Conservation (phyloP, 2,113 vertebrate genomes). For the Suncus etruscus region DNA sequence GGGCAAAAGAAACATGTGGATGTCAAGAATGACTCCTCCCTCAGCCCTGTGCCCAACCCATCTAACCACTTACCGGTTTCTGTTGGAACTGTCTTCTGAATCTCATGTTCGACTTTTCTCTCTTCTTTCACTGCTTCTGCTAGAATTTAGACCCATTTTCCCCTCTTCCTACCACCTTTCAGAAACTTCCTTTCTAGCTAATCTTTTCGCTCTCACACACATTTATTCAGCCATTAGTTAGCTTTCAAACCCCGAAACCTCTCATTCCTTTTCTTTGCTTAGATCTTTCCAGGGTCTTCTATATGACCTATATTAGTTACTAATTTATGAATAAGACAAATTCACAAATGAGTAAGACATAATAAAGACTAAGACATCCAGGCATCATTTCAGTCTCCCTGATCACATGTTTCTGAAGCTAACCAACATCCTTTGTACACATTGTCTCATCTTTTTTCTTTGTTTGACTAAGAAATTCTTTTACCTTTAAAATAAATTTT, state of each 20-base stretch:
- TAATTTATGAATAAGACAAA: too few relatives aligned
- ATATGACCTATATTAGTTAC: too few relatives aligned
- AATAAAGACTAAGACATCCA: too few relatives aligned
- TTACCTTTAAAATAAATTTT: too few relatives aligned
- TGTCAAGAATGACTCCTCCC: not conserved
- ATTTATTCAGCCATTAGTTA: not conserved
- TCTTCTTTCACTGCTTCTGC: not conserved
- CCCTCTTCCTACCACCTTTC: not conserved
- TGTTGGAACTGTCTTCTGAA: not conserved
- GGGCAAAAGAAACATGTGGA: not conserved
- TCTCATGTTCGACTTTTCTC: not conserved
- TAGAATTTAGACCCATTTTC: not conserved
- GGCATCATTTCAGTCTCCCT: not conserved
- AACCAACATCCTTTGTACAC: not conserved
- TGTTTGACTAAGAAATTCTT: not conserved
- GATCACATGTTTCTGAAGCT: not conserved
- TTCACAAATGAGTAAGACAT: too few relatives aligned
- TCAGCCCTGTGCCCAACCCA: not conserved
- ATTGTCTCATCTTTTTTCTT: not conserved
- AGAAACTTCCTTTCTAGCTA: not conserved
- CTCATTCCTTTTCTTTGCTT: not conserved
- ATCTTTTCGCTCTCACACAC: not conserved
- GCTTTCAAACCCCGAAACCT: conserved; percentile 4
- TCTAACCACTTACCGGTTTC: not conserved
- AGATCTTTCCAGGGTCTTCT: not conserved